Conservation (phyloP, 2,888 invertebrate genomes). For the Sipha maydis region DNA sequence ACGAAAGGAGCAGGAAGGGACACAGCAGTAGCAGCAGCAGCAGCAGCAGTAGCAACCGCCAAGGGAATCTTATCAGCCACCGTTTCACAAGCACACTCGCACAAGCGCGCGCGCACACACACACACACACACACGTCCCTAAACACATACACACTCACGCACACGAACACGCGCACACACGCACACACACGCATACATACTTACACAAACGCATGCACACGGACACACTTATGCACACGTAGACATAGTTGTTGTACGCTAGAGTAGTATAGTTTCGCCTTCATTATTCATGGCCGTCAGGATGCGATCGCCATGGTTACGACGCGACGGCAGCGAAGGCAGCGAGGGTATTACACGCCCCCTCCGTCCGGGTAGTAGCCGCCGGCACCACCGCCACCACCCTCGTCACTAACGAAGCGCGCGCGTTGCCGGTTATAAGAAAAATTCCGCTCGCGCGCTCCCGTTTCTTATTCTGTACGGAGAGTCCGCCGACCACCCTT, state of each 20-base stretch:
- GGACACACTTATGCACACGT: not conserved
- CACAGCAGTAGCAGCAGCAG: not conserved
- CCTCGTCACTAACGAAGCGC: constrained; percentile 1
- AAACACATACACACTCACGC: not conserved
- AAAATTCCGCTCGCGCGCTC: constrained; percentile 38
- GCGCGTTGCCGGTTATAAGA: constrained; percentile 44
- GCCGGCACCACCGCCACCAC: not conserved
- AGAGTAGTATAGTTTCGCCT: constrained; percentile 52
- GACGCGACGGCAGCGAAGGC: constrained; percentile 17
- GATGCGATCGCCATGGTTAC: constrained; percentile 57
- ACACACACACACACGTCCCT: not conserved
- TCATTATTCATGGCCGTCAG: constrained; percentile 62
- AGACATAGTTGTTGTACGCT: not conserved
- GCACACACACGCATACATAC: not conserved
- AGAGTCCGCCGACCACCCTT: constrained; percentile 36
- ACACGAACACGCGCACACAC: not conserved
- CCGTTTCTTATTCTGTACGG: constrained; percentile 50
- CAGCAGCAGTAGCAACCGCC: constrained; percentile 2
- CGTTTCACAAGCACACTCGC: constrained; percentile 2
- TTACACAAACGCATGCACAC: not conserved
- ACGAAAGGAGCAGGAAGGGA: constrained; percentile 17
- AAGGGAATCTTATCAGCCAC: constrained; percentile 58
- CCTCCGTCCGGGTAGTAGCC: constrained; percentile 14
- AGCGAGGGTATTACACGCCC: constrained; percentile 35
- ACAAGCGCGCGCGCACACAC: not conserved